These are phyloP conservation scores for Diabrotica undecimpunctata DNA, from an alignment of 1,140 invertebrate species.

Conservation along the genomic window DNA sequence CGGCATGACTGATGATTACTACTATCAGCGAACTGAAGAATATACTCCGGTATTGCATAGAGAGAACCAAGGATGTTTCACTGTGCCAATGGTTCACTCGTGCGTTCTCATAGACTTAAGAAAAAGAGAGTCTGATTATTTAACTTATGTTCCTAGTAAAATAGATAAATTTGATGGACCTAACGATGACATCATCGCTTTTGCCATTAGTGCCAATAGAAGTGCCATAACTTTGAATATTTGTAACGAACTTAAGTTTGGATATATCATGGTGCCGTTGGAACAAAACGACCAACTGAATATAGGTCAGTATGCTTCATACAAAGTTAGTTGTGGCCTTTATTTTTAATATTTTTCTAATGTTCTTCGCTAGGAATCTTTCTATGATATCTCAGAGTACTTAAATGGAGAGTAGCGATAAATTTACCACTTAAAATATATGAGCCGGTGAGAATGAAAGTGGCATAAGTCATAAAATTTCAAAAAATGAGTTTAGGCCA, in stretches of 20 bases:
- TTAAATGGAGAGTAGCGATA: no score
- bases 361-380: no score
- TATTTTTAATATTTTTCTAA: no score
- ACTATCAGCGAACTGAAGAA: constrained; percentile 78
- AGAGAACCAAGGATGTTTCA: constrained; percentile 70
- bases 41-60: constrained; percentile 79
- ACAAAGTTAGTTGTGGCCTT: background rate
- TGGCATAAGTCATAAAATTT: no score
- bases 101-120: constrained; percentile 81
- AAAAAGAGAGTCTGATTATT: constrained; percentile 54
- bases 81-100: constrained; percentile 90
- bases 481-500: no score
- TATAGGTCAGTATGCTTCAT: constrained; percentile 35
- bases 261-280: constrained; percentile 78
- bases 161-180: constrained; percentile 69
- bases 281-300: constrained; percentile 63
- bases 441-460: no score
- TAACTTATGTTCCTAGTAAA: constrained; percentile 74
- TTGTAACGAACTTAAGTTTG: constrained; percentile 79
- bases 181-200: constrained; percentile 90
- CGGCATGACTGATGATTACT: constrained; percentile 83
- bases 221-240: constrained; percentile 71
- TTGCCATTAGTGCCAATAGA: constrained; percentile 79
- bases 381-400: no score
- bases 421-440: no score